Evolutionary conservation across 2,888 invertebrate genomes (phyloP).

Genomic region (Hedya salicella): DNA sequence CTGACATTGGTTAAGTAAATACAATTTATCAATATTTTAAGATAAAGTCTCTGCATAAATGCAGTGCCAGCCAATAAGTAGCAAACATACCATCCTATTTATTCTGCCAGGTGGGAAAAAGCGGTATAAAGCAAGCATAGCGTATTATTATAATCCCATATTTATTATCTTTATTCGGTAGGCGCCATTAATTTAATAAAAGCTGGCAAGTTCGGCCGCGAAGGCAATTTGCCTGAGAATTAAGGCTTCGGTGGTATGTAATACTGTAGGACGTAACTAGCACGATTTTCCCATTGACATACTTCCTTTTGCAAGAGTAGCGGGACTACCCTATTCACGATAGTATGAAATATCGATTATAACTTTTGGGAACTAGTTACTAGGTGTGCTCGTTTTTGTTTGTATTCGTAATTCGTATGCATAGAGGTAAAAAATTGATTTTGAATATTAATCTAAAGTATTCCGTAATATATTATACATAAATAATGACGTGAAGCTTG

Average conservation of each 20-base stretch:
- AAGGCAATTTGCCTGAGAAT: conserved; percentile 35
- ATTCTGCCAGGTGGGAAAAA: background rate
- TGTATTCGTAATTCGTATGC: background rate
- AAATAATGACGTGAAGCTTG: too few relatives aligned
- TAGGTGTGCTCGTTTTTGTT: background rate
- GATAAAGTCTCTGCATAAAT: too few relatives aligned
- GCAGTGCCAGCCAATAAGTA: too few relatives aligned
- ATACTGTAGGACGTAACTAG: background rate
- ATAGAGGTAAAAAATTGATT: too few relatives aligned
- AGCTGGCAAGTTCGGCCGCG: conserved; percentile 6
- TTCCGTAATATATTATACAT: too few relatives aligned
- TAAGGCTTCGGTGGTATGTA: conserved; percentile 24
- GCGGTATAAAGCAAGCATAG: background rate
- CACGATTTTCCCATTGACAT: background rate
- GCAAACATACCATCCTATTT: background rate
- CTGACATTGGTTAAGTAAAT: too few relatives aligned
- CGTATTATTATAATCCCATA: conserved; percentile 9
- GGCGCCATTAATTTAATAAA: conserved; percentile 32
- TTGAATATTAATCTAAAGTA: too few relatives aligned
- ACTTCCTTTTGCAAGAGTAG: background rate
- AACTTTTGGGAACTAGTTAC: conserved; percentile 5
- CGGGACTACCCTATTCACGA: conserved; percentile 6
- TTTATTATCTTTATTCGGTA: conserved; percentile 14
- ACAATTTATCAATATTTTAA: too few relatives aligned
- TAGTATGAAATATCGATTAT: conserved; percentile 7